A percentile compares a stretch with the other conserved stretches of the same genome.
phyloP scores from a whole-genome alignment of 2,797 vertebrate species.

The Danionella dracula region DNA sequence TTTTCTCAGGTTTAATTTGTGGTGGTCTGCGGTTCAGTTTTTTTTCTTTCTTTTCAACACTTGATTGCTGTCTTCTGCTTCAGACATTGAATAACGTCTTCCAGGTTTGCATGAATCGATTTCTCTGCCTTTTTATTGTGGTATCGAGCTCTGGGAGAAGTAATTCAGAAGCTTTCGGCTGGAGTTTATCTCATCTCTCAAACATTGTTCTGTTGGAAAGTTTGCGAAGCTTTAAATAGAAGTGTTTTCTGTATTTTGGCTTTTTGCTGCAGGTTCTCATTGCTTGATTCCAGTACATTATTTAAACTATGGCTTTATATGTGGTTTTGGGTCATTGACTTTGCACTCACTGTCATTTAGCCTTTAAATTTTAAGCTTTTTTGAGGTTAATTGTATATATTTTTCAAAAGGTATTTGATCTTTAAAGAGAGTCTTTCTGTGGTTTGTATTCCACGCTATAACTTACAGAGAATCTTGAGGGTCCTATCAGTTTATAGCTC shows the following conservation, averaged over 20 bases:
- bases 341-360: too few species aligned
- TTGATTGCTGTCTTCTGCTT: constrained; percentile 34
- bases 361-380: too few species aligned
- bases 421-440: too few species aligned
- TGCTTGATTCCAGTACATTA: too few species aligned
- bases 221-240: not conserved
- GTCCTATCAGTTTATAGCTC: too few species aligned
- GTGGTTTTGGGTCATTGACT: too few species aligned
- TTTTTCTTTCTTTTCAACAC: constrained; percentile 30
- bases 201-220: not conserved
- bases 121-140: constrained; percentile 24
- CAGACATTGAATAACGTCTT: constrained; percentile 23
- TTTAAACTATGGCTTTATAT: too few species aligned
- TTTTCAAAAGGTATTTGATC: too few species aligned
- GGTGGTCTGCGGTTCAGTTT: constrained; percentile 10
- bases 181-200: not conserved
- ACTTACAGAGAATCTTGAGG: too few species aligned
- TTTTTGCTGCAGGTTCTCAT: too few species aligned
- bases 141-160: not conserved
- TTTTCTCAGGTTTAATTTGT: constrained; percentile 28
- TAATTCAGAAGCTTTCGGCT: constrained; percentile 14
- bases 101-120: constrained; percentile 29
- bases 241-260: not conserved
- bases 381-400: too few species aligned
- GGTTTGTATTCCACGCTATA: too few species aligned